These are phyloP conservation scores for Ageneiosus marmoratus DNA, from an alignment of 2,113 vertebrate species.

Conservation along the genomic window DNA sequence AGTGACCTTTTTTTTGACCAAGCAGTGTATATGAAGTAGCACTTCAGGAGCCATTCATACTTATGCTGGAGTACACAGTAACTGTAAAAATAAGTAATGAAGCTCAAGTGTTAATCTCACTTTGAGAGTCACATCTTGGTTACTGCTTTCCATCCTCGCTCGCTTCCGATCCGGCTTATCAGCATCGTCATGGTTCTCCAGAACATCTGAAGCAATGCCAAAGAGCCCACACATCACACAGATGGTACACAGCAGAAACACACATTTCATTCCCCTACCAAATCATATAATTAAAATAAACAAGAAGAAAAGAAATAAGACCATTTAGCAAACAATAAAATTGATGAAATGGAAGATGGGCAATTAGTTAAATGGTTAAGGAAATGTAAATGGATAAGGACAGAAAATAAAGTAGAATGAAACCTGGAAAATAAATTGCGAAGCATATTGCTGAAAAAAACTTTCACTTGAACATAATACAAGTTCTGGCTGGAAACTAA, in stretches of 20 bases:
- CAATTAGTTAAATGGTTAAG: not conserved
- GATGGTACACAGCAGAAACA: not conserved
- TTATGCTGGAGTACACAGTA: not conserved
- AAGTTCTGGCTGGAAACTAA: no score
- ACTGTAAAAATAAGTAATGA: not conserved
- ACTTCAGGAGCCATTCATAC: not conserved
- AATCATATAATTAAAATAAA: not conserved
- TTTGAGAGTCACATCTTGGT: slow-evolving; percentile 91
- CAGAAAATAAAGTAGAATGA: not conserved
- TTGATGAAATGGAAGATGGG: not conserved
- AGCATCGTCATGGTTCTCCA: slow-evolving; percentile 88
- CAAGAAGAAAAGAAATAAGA: not conserved
- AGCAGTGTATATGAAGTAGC: no score
- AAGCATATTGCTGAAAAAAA: not conserved
- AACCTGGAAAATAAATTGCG: not conserved
- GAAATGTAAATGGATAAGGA: not conserved
- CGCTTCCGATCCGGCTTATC: slow-evolving; percentile 86
- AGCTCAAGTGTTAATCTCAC: slow-evolving; percentile 60
- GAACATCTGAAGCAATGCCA: slow-evolving; percentile 74
- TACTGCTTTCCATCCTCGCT: slow-evolving; percentile 83
- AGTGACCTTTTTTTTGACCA: no score
- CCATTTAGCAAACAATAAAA: not conserved
- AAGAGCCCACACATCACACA: slow-evolving; percentile 16
- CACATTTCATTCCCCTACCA: not conserved
- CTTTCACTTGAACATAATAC: not conserved